Evolutionary conservation across 2,797 vertebrate genomes (phyloP), one percentile per base, ranked within the genome.

Genomic region (Acanthurus tractus): DNA sequence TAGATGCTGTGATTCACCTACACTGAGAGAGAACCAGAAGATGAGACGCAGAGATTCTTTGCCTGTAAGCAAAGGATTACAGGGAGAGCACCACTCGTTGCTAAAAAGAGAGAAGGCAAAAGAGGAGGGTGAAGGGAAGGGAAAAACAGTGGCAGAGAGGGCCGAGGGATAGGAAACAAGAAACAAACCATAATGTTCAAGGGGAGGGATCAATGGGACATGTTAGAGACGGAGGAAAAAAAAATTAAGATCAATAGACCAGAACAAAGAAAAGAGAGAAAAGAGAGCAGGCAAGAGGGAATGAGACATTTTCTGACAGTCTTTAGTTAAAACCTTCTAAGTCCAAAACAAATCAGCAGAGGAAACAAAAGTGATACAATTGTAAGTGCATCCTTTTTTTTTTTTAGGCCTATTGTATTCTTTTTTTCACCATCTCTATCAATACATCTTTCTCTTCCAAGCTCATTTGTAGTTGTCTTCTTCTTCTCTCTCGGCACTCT

Each of bases 1-100:
- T 45, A 10, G 64, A 70, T 74, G 81, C 57, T 56, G 1, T 34
- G 77, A 86, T 79, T 72, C 78, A 54, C 22, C 85, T 79, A 84
- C 59, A 66, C 23, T 0, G 18, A 10, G 68, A 59, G 70, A 70
- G 82, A 76, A 78, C 65, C 25, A 76, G 65, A 70, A 70, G 53
- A 80, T 77, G 54, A 79, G 63, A 23, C 9, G 36, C 34, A 66
- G 38, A 65, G 57, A 71, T 68, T 76, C 48, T n/a, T n/a, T 69
- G 70, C 61, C 53, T 82, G 63, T 36, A 40, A 78, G 78, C 63
- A 66, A 63, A 74, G 61, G 72, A 85, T 68, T 87, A 64, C 56
- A 29, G 53, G 66, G 34, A 1, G 54, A 77, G 67, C 18, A 50
- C 0, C 3, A 49, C 40, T 71, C 54, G 66, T 63, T 79, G 74